Conservation (phyloP, 2,888 invertebrate species). For the Amphipoea oculea region DNA sequence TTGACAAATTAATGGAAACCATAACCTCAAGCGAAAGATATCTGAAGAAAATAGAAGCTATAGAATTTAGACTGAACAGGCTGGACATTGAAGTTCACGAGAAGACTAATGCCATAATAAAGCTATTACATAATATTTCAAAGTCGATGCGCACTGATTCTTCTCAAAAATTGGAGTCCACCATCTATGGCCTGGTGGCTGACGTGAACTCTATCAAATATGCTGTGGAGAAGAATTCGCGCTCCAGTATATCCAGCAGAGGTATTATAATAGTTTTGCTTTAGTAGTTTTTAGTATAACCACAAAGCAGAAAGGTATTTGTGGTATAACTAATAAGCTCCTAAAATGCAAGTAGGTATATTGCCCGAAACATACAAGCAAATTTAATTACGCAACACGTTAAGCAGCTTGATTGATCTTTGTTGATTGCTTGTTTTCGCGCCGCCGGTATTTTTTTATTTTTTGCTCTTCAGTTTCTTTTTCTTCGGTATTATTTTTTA, state of each 20-base stretch:
- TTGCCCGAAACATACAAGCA: not conserved
- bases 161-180: constrained; percentile 73
- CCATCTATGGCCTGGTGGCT: constrained; percentile 73
- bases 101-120: constrained; percentile 83
- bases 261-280: constrained; percentile 42
- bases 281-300: not conserved
- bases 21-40: constrained; percentile 86
- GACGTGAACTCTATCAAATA: constrained; percentile 78
- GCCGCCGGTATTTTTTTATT: not conserved
- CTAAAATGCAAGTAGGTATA: not conserved
- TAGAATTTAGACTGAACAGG: constrained; percentile 85
- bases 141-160: constrained; percentile 69
- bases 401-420: not conserved
- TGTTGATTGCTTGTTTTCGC: not conserved
- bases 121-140: constrained; percentile 77
- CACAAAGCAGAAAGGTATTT: no score
- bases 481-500: not conserved
- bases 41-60: constrained; percentile 86
- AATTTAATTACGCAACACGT: not conserved
- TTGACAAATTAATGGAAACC: constrained; percentile 85
- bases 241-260: constrained; percentile 23
- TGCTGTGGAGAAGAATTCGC: constrained; percentile 70
- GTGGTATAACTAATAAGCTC: not conserved
- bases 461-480: not conserved
- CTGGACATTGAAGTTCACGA: constrained; percentile 87